Base-by-base conservation (phyloP, 2,113 vertebrate species). In the Callorhinus ursinus region DNA sequence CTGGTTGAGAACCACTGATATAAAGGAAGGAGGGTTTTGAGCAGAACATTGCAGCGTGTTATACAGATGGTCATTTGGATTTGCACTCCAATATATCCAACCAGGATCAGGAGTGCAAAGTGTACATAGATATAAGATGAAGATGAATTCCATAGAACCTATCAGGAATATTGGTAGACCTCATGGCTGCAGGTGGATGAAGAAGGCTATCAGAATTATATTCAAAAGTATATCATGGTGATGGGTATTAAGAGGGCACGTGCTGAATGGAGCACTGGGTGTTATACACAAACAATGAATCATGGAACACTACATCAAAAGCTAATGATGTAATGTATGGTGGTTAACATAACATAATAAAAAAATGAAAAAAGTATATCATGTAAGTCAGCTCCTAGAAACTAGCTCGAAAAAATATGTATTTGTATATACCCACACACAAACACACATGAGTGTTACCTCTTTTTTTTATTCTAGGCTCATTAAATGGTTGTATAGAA, bases 401-500 rank as follows among this genome's bases (percentile, higher is more conserved):
- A 93, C 16, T 74, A 86, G 21, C 36, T 72, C 28, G 31, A 53
- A 21, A 84, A n/a, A n/a, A 28, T 42, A 46, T 5, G 4, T 69
- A 69, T 69, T n/a, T n/a, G 12, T 63, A 65, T 31, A 31, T 65
- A 65, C 28, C 22, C 71, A 71, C 36, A 72, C 14, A 69, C 3
- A 51, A 4, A 36, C 18, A 51, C 18, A 39, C 55, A n/a, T 7
- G 28, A 84, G 1, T 31, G 14, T 46, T 72, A 65, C 16, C 24
- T 74, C 67, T 82, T 4, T 86, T 83, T 46, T 95, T 83, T 61
- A 55, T 89, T 79, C 61, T 80, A 96, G 22, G 61, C 72, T 86
- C 28, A 24, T 24, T n/a, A 63, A 80, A 72, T 90, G 3, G 26
- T 63, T 63, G 21, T 71, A 36, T 11, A 42, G 28, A 71, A 90